phyloP scores from a whole-genome alignment of 2,113 vertebrate genomes.

The Microcebus murinus region DNA sequence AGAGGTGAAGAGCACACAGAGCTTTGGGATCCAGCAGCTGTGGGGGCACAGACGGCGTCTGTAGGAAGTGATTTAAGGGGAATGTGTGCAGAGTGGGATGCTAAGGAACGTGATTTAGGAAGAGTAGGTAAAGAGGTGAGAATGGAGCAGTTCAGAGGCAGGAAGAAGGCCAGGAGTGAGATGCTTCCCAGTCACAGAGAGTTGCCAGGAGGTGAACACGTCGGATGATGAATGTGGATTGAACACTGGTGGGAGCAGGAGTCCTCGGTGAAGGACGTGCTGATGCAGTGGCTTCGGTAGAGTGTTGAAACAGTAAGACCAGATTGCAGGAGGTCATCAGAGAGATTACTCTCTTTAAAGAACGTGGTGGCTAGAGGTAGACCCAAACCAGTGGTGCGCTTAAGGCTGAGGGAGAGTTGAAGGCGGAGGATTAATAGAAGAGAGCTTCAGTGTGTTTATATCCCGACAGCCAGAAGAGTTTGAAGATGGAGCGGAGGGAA shows the following conservation, averaged over 20 bases:
- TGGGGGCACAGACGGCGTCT: no score
- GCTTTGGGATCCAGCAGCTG: background rate
- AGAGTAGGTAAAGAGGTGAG: background rate
- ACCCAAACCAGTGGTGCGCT: background rate
- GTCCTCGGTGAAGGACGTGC: background rate
- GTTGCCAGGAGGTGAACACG: background rate
- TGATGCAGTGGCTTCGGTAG: no score
- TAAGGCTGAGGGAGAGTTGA: background rate
- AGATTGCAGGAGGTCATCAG: background rate
- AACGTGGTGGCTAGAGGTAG: background rate
- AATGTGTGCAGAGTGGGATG: background rate
- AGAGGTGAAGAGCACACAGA: background rate
- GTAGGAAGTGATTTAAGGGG: background rate
- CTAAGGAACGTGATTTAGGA: background rate
- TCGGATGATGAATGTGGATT: background rate
- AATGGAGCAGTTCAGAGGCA: background rate
- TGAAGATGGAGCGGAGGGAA: background rate
- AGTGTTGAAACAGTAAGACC: background rate
- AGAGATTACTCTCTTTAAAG: background rate
- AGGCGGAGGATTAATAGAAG: background rate
- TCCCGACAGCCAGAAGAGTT: no score
- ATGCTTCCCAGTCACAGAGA: background rate
- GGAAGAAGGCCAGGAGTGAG: background rate
- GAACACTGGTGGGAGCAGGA: no score
- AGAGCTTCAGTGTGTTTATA: fast-evolving